A percentile compares a stretch with the other conserved stretches of the same genome.
phyloP scores from a whole-genome alignment of 2,113 vertebrate genomes.

The Petaurus breviceps region DNA sequence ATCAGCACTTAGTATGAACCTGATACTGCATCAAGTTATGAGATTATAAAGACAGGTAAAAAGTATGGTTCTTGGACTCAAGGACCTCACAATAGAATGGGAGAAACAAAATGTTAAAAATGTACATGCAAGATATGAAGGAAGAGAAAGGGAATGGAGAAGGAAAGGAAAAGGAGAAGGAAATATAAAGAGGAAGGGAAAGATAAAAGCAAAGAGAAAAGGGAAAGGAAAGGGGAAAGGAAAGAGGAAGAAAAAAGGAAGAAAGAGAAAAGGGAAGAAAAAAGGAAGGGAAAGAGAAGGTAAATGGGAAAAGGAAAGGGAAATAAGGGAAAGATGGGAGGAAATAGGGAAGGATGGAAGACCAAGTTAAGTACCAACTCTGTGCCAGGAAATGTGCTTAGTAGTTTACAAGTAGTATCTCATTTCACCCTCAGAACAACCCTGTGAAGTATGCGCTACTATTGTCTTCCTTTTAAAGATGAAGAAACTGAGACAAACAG shows the following conservation, averaged over 20 bases:
- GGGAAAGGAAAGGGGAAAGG: not conserved
- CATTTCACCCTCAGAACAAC: not conserved
- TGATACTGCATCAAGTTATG: not conserved
- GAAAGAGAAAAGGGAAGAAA: not conserved
- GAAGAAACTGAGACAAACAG: not conserved
- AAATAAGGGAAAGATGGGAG: not conserved
- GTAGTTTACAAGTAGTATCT: not conserved
- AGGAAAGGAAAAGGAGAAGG: not conserved
- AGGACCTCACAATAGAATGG: not conserved
- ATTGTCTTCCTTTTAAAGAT: not conserved
- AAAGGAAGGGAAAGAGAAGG: not conserved
- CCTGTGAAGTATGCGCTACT: not conserved
- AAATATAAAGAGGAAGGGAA: not conserved
- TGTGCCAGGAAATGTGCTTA: not conserved
- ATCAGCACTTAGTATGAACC: not conserved
- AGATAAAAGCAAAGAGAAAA: not conserved
- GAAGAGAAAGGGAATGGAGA: not conserved
- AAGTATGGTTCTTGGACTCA: not conserved
- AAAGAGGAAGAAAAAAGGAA: not conserved
- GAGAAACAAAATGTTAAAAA: not conserved
- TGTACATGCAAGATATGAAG: not conserved
- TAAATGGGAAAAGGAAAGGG: not conserved
- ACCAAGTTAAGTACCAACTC: not conserved
- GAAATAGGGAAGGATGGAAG: not conserved
- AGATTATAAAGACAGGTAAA: not conserved